These are phyloP conservation scores for Lumbricus terrestris DNA, from an alignment of 2,888 invertebrate genomes.

Conservation along the genomic window DNA sequence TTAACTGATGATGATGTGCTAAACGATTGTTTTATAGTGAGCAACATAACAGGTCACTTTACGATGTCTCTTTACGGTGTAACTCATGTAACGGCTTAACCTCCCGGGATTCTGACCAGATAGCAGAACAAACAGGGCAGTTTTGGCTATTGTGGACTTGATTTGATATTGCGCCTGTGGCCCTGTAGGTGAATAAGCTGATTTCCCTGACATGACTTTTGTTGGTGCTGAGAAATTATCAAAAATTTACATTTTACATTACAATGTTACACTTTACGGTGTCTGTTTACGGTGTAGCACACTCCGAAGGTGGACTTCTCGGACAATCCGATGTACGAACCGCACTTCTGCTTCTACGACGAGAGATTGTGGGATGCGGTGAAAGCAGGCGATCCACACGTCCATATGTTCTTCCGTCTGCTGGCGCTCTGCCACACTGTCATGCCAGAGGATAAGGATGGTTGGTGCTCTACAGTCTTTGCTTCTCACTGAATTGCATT, in stretches of 20 bases:
- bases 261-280: not conserved
- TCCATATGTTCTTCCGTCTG: conserved; percentile 84
- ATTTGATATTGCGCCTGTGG: too few species aligned
- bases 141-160: too few species aligned
- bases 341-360: conserved; percentile 92
- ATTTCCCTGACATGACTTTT: too few species aligned
- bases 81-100: not conserved
- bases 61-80: too few species aligned
- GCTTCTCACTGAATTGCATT: not conserved
- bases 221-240: too few species aligned
- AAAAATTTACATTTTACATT: conserved; percentile 49
- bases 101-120: too few species aligned
- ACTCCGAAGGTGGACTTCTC: conserved; percentile 86
- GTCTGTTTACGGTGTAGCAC: conserved; percentile 63
- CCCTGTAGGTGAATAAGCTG: too few species aligned
- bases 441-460: conserved; percentile 89
- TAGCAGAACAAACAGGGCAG: too few species aligned
- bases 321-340: conserved; percentile 84
- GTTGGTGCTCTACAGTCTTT: conserved; percentile 50
- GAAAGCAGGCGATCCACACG: conserved; percentile 69
- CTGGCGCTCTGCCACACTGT: conserved; percentile 97
- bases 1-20: too few species aligned
- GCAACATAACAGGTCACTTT: too few species aligned
- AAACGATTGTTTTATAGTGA: too few species aligned
- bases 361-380: conserved; percentile 79